phyloP scores from a whole-genome alignment of 2,888 invertebrate genomes.

The Vesta saturnalis region DNA sequence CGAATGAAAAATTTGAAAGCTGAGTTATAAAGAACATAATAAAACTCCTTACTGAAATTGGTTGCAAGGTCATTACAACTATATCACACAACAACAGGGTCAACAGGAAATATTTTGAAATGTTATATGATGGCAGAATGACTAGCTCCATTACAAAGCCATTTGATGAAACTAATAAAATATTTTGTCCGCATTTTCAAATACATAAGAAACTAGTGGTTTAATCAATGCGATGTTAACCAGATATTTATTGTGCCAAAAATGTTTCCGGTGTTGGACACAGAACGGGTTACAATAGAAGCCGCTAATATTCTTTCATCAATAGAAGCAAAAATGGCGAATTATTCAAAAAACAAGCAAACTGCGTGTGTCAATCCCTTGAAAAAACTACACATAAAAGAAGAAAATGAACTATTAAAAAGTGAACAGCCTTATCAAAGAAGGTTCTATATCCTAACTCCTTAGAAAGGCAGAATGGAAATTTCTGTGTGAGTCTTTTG shows the following conservation, averaged over 20 bases:
- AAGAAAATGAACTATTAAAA: neutral
- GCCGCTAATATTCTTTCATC: no score
- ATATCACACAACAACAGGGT: constrained; percentile 12
- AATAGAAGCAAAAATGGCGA: no score
- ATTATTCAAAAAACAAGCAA: no score
- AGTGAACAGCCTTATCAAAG: neutral
- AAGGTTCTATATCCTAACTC: neutral
- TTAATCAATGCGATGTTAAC: no score
- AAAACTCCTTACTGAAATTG: neutral
- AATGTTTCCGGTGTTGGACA: no score
- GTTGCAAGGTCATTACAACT: neutral
- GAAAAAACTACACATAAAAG: neutral
- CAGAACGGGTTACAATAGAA: no score
- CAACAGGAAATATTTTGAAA: constrained; percentile 9
- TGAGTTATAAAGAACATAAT: neutral
- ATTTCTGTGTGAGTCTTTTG: neutral
- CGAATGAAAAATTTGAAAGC: constrained; percentile 2
- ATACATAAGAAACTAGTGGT: neutral
- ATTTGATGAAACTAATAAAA: neutral
- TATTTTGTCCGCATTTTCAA: constrained; percentile 3
- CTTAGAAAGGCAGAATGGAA: neutral
- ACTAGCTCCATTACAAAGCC: neutral
- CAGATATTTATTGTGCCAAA: no score
- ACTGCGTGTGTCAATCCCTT: no score
- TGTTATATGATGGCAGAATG: neutral